Evolutionary conservation across 2,797 vertebrate species (phyloP), one percentile per base, ranked within the genome.

Genomic region (Anas bahamensis): DNA sequence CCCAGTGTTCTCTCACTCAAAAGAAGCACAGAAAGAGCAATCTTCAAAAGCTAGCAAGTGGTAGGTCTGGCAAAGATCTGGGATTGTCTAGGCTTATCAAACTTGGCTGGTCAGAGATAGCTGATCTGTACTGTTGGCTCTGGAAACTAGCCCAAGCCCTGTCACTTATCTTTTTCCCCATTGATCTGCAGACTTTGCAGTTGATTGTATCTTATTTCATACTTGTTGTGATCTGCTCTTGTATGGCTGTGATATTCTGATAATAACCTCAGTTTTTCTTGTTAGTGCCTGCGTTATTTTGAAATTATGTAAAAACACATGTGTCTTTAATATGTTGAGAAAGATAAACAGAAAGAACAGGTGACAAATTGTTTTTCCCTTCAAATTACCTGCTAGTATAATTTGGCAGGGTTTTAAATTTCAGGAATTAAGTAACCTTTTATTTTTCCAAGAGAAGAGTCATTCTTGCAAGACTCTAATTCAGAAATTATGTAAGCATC

Each of bases 131-230:
- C 7, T 44, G 71, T 22, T 52, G n/a, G 50, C 19, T 70, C 57
- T 64, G 33, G 35, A 73, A 92, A 13, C 7, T 56, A 16, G 50
- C 80, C 13, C 57, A 90, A 68, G 31, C 8, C 31, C 10, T 48
- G 4, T 17, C 3, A 0, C 31, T 28, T 64, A 64, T 31, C 50
- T 39, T 53, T 26, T 35, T 6, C 1, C 14, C 6, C 7, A 10
- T 13, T 39, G 4, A 4, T 6, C 26, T 74, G 31, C 48, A 71
- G 24, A 71, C 33, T 57, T 78, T 46, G 29, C 19, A 56, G 21
- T 18, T 85, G 29, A 73, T 52, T 70, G 39, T 9, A 1, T 42
- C 29, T 10, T 77, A 2, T 70, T 63, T 77, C 8, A 44, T 55
- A n/a, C 53, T 60, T 76, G 14, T 13, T 91, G 42, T 59, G 31